Percentiles rank a stretch among this genome's conserved stretches.
phyloP scores from a whole-genome alignment of 2,113 vertebrate genomes.

The Eptesicus fuscus region DNA sequence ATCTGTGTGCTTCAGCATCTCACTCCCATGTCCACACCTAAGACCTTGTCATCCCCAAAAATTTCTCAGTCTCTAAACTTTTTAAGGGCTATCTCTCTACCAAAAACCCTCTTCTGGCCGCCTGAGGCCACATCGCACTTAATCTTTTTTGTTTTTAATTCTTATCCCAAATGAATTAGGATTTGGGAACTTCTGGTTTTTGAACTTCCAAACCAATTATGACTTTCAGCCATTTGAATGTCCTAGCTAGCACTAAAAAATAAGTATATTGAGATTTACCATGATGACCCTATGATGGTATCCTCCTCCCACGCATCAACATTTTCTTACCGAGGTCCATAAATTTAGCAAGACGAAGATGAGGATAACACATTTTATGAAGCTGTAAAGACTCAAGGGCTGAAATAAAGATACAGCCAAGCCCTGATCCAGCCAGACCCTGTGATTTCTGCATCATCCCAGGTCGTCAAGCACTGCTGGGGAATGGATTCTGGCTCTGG shows the following conservation, averaged over 20 bases:
- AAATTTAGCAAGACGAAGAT: background rate
- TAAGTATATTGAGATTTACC: background rate
- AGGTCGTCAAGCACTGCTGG: background rate
- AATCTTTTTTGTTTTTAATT: background rate
- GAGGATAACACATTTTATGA: background rate
- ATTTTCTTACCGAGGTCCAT: background rate
- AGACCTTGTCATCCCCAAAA: background rate
- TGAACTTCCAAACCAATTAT: background rate
- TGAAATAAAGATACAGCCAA: background rate
- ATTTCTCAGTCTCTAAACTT: background rate
- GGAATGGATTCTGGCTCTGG: background rate
- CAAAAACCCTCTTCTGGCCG: background rate
- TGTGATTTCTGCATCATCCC: background rate
- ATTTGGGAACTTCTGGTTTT: background rate
- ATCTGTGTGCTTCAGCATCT: background rate
- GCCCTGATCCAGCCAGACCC: background rate
- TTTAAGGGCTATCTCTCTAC: background rate
- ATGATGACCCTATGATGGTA: fast-evolving
- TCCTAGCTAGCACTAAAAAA: background rate
- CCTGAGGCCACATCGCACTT: background rate
- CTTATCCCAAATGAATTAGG: background rate
- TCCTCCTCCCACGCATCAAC: background rate
- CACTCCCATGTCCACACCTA: background rate
- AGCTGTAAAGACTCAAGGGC: background rate
- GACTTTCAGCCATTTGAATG: background rate